These are phyloP conservation scores for Chelonus insularis DNA, from an alignment of 1,140 invertebrate species.

Conservation along the genomic window DNA sequence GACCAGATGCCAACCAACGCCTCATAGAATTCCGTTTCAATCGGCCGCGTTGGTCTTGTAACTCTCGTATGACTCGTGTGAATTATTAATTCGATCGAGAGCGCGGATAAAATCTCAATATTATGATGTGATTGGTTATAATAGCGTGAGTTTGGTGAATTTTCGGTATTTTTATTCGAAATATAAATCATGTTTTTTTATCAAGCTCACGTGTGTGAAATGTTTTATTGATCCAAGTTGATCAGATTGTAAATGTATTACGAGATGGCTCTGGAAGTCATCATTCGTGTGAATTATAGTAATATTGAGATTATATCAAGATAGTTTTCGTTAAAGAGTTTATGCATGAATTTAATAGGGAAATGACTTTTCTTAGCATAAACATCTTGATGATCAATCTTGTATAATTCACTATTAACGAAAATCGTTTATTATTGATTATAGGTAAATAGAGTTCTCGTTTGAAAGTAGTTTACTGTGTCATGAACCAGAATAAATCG, in stretches of 20 bases:
- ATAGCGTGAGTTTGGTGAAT: constrained; percentile 9
- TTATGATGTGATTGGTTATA: constrained; percentile 7
- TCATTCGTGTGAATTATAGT: neutral
- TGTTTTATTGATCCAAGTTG: constrained; percentile 8
- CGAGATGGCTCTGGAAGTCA: constrained; percentile 12
- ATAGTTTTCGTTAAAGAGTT: neutral
- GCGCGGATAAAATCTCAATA: constrained; percentile 10
- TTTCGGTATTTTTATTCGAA: constrained; percentile 4
- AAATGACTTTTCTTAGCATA: no score
- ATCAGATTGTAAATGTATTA: constrained; percentile 6
- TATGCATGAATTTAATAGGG: neutral
- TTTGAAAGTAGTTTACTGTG: no score
- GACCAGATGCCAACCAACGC: constrained; percentile 22
- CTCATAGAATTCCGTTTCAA: constrained; percentile 14
- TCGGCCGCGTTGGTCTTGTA: constrained; percentile 9
- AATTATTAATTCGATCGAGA: neutral
- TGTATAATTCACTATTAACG: neutral
- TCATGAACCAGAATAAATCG: no score
- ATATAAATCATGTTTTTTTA: constrained; percentile 10
- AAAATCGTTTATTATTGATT: neutral
- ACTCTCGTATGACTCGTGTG: neutral
- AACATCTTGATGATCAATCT: constrained; percentile 20
- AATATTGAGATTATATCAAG: constrained; percentile 1
- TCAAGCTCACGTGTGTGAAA: constrained; percentile 6
- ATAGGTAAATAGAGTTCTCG: no score